phyloP scores from a whole-genome alignment of 2,888 invertebrate genomes.

The Euspilapteryx auroguttella region DNA sequence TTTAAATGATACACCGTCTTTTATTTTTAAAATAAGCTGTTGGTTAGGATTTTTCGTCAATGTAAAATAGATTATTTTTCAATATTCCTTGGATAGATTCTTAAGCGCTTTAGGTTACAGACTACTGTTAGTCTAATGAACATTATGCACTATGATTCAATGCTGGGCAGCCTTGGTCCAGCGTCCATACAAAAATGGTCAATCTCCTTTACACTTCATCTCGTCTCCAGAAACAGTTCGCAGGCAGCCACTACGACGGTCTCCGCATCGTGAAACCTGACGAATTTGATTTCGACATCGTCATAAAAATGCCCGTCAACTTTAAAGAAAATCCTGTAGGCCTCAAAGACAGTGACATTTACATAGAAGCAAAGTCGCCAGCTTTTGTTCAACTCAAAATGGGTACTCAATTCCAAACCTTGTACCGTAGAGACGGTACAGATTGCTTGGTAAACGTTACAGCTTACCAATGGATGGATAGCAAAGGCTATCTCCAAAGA shows the following conservation, averaged over 20 bases:
- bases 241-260: constrained; percentile 63
- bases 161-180: too few relatives aligned
- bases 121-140: too few relatives aligned
- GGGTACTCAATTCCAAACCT: constrained; percentile 24
- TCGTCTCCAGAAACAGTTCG: constrained; percentile 41
- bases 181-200: too few relatives aligned
- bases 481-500: constrained; percentile 32
- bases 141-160: too few relatives aligned
- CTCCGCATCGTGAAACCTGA: constrained; percentile 58
- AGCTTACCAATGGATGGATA: constrained; percentile 34
- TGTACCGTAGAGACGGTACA: constrained; percentile 17
- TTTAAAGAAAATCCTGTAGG: constrained; percentile 14
- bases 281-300: constrained; percentile 63
- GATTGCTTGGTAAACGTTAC: constrained; percentile 28
- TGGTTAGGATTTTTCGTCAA: too few relatives aligned
- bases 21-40: too few relatives aligned
- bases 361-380: constrained; percentile 27
- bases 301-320: constrained; percentile 49
- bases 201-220: too few relatives aligned
- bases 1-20: too few relatives aligned
- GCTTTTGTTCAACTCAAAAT: constrained; percentile 45
- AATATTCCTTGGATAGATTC: too few relatives aligned
- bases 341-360: constrained; percentile 25
- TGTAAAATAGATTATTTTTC: too few relatives aligned
- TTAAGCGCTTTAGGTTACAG: too few relatives aligned